A percentile compares a stretch with the other conserved stretches of the same genome.
Conservation (phyloP, 1,140 invertebrate genomes). For the Pseudoatta argentina region DNA sequence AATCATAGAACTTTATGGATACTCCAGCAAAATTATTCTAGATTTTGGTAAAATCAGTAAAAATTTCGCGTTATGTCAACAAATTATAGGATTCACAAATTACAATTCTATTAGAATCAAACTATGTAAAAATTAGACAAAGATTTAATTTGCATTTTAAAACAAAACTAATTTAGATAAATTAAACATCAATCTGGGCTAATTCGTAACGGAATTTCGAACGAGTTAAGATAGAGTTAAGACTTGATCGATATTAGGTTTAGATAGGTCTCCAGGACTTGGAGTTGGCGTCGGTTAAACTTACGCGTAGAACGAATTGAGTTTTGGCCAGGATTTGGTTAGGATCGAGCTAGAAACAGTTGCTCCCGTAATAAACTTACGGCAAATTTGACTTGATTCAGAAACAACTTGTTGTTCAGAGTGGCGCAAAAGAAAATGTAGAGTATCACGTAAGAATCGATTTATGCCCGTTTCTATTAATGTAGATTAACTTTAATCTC, state of each 20-base stretch:
- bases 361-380: slow-evolving; percentile 39
- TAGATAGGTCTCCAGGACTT: slow-evolving; percentile 9
- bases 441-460: not conserved
- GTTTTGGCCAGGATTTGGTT: slow-evolving; percentile 48
- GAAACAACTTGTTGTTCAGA: slow-evolving; percentile 1
- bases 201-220: slow-evolving; percentile 35
- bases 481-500: too few relatives aligned
- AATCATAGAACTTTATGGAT: not conserved
- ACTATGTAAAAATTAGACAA: slow-evolving; percentile 25
- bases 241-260: slow-evolving; percentile 57
- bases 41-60: slow-evolving; percentile 13
- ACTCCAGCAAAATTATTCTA: slow-evolving; percentile 3
- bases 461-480: not conserved
- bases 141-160: slow-evolving; percentile 36
- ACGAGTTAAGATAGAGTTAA: slow-evolving; percentile 37
- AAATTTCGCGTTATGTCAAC: slow-evolving; percentile 5
- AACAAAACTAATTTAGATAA: slow-evolving; percentile 12
- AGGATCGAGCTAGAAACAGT: slow-evolving; percentile 40
- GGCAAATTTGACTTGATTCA: slow-evolving; percentile 14
- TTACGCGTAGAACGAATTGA: slow-evolving; percentile 42
- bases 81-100: slow-evolving; percentile 31
- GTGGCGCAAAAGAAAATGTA: not conserved
- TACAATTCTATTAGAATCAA: slow-evolving; percentile 14
- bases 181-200: slow-evolving; percentile 15
- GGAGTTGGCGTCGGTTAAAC: slow-evolving; percentile 45